Percentiles rank a stretch among this genome's conserved stretches.
phyloP scores from a whole-genome alignment of 2,113 vertebrate species.

The Eptatretus burgeri region DNA sequence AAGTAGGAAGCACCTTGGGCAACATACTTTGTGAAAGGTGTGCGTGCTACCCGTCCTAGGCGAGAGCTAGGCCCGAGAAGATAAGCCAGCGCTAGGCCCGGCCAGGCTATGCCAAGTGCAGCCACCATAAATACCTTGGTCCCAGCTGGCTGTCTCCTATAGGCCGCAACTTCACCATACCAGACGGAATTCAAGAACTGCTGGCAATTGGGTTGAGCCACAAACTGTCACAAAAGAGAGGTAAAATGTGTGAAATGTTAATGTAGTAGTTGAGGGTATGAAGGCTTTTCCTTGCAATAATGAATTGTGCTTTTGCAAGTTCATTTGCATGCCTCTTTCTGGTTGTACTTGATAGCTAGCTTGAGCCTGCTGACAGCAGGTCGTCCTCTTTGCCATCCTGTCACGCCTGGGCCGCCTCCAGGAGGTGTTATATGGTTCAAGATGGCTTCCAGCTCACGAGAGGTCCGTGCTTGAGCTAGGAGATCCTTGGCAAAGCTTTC shows the following conservation, averaged over 20 bases:
- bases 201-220: conserved; percentile 93
- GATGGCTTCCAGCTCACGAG: conserved; percentile 81
- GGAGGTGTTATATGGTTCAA: conserved; percentile 48
- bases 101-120: conserved; percentile 63
- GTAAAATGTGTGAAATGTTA: no score
- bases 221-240: conserved; percentile 30
- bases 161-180: conserved; percentile 95
- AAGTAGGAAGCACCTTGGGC: conserved; percentile 95
- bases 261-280: no score
- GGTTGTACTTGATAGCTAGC: conserved; percentile 95
- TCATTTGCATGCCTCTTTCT: conserved; percentile 51
- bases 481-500: conserved; percentile 98
- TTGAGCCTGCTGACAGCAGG: conserved; percentile 95
- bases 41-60: conserved; percentile 77
- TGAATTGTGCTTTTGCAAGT: no score
- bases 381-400: conserved; percentile 63
- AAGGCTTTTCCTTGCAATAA: no score
- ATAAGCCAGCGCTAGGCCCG: conserved; percentile 66
- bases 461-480: conserved; percentile 89
- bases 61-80: conserved; percentile 72
- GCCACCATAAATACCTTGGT: conserved; percentile 76
- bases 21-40: conserved; percentile 94
- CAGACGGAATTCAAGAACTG: conserved; percentile 97
- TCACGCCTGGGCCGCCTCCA: conserved; percentile 57
- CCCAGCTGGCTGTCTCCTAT: conserved; percentile 74